A percentile compares a stretch with the other conserved stretches of the same genome.
Evolutionary conservation across 2,113 vertebrate genomes (phyloP).

Genomic region (Patagioenas fasciata): DNA sequence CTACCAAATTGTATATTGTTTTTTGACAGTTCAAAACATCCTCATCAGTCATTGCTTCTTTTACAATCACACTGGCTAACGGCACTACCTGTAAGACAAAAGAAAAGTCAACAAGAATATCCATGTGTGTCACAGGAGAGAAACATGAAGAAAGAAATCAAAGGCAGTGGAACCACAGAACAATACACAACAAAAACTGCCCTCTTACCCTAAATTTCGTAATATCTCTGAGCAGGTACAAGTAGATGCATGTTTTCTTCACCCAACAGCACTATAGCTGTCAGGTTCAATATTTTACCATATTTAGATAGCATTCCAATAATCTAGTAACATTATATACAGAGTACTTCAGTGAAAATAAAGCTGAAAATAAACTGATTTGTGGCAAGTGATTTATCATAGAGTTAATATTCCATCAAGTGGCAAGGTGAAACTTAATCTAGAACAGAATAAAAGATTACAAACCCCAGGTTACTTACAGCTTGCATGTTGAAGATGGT

Average conservation of each 20-base stretch:
- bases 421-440: not conserved
- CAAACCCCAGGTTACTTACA: slow-evolving; percentile 75
- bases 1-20: slow-evolving; percentile 95
- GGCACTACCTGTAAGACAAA: slow-evolving; percentile 88
- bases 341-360: not conserved
- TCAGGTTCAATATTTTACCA: not conserved
- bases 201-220: not conserved
- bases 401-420: not conserved
- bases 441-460: not conserved
- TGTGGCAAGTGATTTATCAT: not conserved
- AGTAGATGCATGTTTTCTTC: not conserved
- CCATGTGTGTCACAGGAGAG: not conserved
- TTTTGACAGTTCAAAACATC: slow-evolving; percentile 98
- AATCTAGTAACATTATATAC: not conserved
- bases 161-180: not conserved
- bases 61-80: slow-evolving; percentile 94
- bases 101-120: not conserved
- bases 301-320: not conserved
- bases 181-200: not conserved
- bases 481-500: slow-evolving; percentile 99
- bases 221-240: not conserved
- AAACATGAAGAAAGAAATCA: not conserved
- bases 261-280: not conserved
- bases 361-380: not conserved
- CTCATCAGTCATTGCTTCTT: slow-evolving; percentile 92